Conservation (phyloP, 2,113 vertebrate species). For the Electrona antarctica region DNA sequence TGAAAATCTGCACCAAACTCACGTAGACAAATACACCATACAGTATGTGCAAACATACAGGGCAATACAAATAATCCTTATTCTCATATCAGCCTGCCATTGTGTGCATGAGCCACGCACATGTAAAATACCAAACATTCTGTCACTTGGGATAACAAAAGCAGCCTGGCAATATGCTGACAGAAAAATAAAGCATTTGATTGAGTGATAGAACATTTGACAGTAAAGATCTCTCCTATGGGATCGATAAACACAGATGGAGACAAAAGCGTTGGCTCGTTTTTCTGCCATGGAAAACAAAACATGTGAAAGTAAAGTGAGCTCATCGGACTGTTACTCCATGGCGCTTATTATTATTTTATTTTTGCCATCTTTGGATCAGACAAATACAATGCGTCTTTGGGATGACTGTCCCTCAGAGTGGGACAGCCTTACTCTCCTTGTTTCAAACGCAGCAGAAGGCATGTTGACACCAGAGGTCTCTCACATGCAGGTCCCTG, state of each 20-base stretch:
- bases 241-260: no score
- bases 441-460: conserved; percentile 45
- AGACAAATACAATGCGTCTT: background rate
- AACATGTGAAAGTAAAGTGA: no score
- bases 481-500: background rate
- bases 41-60: background rate
- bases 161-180: no score
- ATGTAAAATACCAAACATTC: background rate
- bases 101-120: background rate
- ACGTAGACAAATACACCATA: no score
- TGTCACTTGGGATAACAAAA: no score
- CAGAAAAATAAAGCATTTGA: no score
- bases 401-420: conserved; percentile 20
- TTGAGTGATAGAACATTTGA: no score
- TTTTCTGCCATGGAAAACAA: no score
- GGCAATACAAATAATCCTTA: conserved; percentile 19
- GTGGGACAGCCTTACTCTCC: conserved; percentile 34
- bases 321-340: no score
- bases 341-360: background rate
- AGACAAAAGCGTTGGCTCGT: no score
- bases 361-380: conserved; percentile 9
- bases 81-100: background rate
- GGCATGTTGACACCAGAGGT: conserved; percentile 47
- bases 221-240: no score
- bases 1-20: no score